Conservation (phyloP, 2,888 invertebrate genomes). For the Cephus runcator region DNA sequence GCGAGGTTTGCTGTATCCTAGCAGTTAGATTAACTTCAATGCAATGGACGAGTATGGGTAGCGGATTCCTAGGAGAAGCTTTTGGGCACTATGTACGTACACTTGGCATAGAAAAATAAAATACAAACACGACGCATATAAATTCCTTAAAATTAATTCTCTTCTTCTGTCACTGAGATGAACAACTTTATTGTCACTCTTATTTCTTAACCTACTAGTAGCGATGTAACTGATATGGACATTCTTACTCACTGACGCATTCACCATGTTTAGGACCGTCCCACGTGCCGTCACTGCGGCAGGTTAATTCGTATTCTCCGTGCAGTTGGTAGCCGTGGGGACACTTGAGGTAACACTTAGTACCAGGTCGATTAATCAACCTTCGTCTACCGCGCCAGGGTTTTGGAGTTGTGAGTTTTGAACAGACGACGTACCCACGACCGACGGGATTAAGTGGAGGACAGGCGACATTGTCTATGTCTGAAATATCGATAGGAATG, state of each 20-base stretch:
- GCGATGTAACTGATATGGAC: constrained; percentile 3
- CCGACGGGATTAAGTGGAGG: constrained; percentile 65
- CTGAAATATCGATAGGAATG: constrained; percentile 28
- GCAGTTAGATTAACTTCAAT: background rate
- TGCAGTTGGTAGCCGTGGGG: constrained; percentile 64
- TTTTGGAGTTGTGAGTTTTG: constrained; percentile 49
- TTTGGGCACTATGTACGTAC: background rate
- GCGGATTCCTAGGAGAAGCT: background rate
- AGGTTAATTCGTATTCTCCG: constrained; percentile 66
- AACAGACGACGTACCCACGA: constrained; percentile 67
- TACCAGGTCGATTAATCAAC: constrained; percentile 65
- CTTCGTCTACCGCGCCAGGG: constrained; percentile 32
- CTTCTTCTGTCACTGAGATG: background rate
- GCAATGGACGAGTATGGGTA: background rate
- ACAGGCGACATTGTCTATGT: constrained; percentile 58
- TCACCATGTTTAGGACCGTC: constrained; percentile 64
- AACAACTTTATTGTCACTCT: background rate
- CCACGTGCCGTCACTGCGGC: constrained; percentile 65
- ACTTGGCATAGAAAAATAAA: background rate
- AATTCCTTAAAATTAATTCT: background rate
- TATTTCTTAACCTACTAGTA: background rate
- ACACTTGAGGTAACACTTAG: constrained; percentile 67
- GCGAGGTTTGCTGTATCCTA: constrained; percentile 67
- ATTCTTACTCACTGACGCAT: constrained; percentile 63
- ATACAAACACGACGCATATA: background rate